Percentiles rank a stretch among this genome's conserved stretches.
These are phyloP conservation scores for Dysmachus trigonus DNA, from an alignment of 2,888 invertebrate genomes.

Conservation along the genomic window DNA sequence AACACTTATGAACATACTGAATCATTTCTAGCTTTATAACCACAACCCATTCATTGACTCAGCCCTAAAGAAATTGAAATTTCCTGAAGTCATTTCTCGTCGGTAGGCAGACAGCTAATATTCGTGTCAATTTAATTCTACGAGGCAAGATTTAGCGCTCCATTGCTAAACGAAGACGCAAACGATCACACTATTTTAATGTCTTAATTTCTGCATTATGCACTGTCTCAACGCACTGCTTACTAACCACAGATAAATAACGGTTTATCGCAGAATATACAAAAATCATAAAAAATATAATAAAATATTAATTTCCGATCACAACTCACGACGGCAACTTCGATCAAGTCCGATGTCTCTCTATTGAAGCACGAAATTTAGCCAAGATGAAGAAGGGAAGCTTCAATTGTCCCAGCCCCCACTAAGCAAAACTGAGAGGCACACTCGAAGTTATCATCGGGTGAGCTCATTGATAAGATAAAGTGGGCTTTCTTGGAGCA, in stretches of 20 bases:
- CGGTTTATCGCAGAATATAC: neutral
- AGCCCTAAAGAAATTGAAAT: neutral
- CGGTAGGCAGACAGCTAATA: neutral
- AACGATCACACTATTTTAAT: neutral
- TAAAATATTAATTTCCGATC: neutral
- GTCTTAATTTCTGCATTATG: neutral
- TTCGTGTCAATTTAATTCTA: neutral
- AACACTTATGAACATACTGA: neutral
- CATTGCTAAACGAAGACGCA: conserved; percentile 10
- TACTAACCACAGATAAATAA: neutral
- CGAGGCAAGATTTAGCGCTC: neutral
- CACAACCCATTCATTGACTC: neutral
- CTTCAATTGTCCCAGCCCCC: neutral
- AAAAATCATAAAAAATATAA: neutral
- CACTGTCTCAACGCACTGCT: neutral
- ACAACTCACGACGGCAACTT: neutral
- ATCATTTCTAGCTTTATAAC: neutral
- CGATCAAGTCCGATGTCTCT: neutral
- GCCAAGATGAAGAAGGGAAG: neutral
- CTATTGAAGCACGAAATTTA: neutral
- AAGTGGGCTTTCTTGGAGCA: neutral
- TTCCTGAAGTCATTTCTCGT: neutral
- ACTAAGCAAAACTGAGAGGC: conserved; percentile 1
- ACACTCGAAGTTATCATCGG: neutral
- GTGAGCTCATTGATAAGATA: conserved; percentile 34